Base-by-base conservation (phyloP, 2,113 vertebrate genomes). In the Etheostoma cragini region DNA sequence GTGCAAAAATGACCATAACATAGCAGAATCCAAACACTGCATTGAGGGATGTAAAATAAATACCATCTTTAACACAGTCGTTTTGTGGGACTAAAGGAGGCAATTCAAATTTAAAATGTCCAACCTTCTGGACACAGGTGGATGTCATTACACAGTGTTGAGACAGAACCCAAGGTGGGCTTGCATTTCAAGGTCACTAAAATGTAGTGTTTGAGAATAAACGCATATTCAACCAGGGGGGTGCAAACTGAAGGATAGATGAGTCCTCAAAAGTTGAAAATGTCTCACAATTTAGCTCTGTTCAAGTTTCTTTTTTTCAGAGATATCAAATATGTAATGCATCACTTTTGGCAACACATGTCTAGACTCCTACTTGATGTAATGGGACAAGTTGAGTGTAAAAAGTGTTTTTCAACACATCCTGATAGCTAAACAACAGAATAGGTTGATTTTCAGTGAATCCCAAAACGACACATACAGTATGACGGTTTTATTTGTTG, bases 1-100 rank as follows among this genome's bases (percentile, higher is more conserved):
- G 57, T 73, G 14, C 12, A 60, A 64, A 61, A 71, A 70, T 61
- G 0, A 54, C 19, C 63, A 38, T 63, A 72, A 30, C 45, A 30
- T 4, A 17, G 12, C 42, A 47, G 38, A 56, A 47, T 19, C 42
- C 45, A 3, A 57, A 56, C 15, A 19, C 19, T 26, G 11, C 12
- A 65, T 3, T 61, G 21, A 63, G 3, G 1, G 4, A 22, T 24
- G 6, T n/a, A 1, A 74, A 13, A 72, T 1, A 33, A 42, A 47
- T 15, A 60, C 15, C 11, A 14, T 19, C 16, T 26, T 30, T 49
- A 38, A 47, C 16, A 60, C 17, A 24, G 2, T 11, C 5, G 33
- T 26, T 38, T 15, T 64, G 24, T 38, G 35, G 21, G 12, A 62
- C 21, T 33, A 12, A 1, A 53, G 8, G 5, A 52, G 21, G 8